Percentiles rank a stretch among this genome's conserved stretches.
These are phyloP conservation scores for Mycteria americana DNA, from an alignment of 2,797 vertebrate genomes.

Conservation along the genomic window DNA sequence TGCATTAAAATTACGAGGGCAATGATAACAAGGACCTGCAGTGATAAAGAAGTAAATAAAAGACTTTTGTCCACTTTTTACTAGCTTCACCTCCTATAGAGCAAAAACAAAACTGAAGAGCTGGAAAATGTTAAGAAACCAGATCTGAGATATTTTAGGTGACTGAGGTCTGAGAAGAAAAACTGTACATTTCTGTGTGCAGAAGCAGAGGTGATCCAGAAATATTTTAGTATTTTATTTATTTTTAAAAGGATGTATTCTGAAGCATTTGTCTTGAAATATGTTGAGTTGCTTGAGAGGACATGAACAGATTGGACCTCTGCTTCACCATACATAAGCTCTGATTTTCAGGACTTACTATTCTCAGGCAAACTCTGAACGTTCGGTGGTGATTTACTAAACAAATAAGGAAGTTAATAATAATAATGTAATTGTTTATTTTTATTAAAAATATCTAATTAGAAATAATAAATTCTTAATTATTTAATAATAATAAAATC, in stretches of 20 bases:
- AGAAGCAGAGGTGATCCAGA: background rate
- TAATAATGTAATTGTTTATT: background rate
- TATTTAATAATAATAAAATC: background rate
- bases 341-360: background rate
- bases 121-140: background rate
- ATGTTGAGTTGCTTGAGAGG: background rate
- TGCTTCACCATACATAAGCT: background rate
- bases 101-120: background rate
- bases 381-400: background rate
- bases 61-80: background rate
- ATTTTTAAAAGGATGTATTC: background rate
- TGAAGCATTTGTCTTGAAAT: background rate
- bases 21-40: background rate
- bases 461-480: background rate
- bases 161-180: background rate
- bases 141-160: background rate
- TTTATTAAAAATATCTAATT: background rate
- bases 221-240: background rate
- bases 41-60: background rate
- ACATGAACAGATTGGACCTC: background rate
- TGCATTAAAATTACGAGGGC: background rate
- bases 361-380: background rate
- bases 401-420: background rate
- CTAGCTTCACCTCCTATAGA: background rate
- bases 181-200: background rate